Conservation (phyloP, 2,797 vertebrate species). For the Toxotes lorentzi region DNA sequence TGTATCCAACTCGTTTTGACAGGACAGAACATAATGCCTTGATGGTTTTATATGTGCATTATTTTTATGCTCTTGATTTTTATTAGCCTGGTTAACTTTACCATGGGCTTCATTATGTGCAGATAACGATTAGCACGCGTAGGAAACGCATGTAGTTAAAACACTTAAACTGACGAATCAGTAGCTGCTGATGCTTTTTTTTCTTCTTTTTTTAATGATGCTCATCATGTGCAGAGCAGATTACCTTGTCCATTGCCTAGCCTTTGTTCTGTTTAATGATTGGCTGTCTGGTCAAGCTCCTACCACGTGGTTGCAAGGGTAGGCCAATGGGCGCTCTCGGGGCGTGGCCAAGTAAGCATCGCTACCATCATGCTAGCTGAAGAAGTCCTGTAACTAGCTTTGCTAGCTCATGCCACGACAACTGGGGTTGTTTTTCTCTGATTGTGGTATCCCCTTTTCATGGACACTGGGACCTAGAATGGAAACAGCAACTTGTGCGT, state of each 20-base stretch:
- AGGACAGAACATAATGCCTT: neutral
- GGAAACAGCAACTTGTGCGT: constrained; percentile 41
- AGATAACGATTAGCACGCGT: neutral
- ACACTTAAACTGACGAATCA: neutral
- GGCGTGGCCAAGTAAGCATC: constrained; percentile 53
- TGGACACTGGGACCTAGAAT: constrained; percentile 39
- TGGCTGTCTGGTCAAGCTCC: constrained; percentile 20
- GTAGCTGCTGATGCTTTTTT: neutral
- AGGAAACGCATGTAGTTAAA: neutral
- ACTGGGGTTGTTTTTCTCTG: neutral
- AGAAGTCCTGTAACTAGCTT: constrained; percentile 52
- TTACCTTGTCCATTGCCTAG: neutral
- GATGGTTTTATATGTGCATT: no score
- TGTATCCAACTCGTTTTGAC: neutral
- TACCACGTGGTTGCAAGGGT: constrained; percentile 37
- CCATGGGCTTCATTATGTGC: rapidly evolving
- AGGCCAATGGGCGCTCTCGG: constrained; percentile 55
- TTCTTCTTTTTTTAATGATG: constrained; percentile 26
- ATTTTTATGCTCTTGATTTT: neutral
- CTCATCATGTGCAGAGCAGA: constrained; percentile 14
- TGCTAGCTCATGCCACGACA: constrained; percentile 50
- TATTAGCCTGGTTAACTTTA: neutral
- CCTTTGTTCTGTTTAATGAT: constrained; percentile 24
- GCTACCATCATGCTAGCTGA: constrained; percentile 68
- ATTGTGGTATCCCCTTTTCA: neutral